Evolutionary conservation across 2,888 invertebrate species (phyloP).

Genomic region (Melieria picta): DNA sequence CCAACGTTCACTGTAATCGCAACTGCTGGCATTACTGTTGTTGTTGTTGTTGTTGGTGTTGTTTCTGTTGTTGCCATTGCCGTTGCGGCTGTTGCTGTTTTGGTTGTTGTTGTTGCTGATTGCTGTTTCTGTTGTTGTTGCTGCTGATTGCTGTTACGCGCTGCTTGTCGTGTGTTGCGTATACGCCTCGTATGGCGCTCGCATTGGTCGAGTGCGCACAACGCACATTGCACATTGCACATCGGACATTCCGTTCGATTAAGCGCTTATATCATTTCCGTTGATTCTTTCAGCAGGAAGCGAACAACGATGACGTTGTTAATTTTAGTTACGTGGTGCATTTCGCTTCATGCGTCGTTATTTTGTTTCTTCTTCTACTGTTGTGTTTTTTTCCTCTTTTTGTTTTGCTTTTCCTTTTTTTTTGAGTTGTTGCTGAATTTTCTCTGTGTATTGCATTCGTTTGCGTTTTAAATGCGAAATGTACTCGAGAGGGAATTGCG

Average conservation of each 20-base stretch:
- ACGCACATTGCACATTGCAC: background rate
- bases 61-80: background rate
- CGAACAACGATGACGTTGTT: background rate
- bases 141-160: background rate
- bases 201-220: background rate
- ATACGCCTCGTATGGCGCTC: conserved; percentile 4
- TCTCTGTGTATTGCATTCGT: too few species aligned
- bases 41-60: background rate
- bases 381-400: too few species aligned
- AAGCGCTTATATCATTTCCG: conserved; percentile 22
- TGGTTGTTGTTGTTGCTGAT: background rate
- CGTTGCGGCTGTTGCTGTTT: background rate
- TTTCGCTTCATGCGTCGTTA: too few species aligned
- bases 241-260: conserved; percentile 25
- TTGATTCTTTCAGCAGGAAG: background rate
- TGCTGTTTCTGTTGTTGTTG: background rate
- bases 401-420: too few species aligned
- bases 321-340: background rate
- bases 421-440: too few species aligned
- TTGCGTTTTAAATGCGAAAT: too few species aligned
- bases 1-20: too few species aligned
- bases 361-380: too few species aligned
- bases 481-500: too few species aligned
- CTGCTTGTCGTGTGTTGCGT: conserved; percentile 1
- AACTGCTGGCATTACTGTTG: background rate